Base-by-base conservation (phyloP, 2,797 vertebrate species). In the Hemitrygon akajei region DNA sequence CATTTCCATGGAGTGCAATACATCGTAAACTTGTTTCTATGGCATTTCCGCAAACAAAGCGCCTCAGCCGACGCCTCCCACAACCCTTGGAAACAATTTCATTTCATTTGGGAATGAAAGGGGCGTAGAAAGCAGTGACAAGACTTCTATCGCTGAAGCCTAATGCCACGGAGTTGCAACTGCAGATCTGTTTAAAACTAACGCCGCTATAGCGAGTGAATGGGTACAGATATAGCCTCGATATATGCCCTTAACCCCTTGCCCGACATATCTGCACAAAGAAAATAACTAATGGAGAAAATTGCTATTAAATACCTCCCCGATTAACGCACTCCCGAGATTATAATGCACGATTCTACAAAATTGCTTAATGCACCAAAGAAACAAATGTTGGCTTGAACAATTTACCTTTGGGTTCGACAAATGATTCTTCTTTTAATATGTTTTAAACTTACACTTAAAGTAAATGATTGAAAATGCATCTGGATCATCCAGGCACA, bases 11-110 rank as follows among this genome's bases (percentile, higher is more conserved):
- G 89, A 27, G 73, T 25, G 25, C 12, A 47, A 22, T 25, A 75
- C 40, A 92, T 40, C 66, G 91, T 16, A 37, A 63, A 66, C 25
- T 75, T 75, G 71, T 56, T 92, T 92, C 60, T 73, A 30, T 92
- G 37, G 69, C 22, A 73, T 92, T 75, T 71, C 91, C 91, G 37
- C 89, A 91, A 71, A 71, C 89, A 91, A 91, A 69, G 34, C 66
- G 63, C 66, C 30, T 18, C n/a, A 14, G 30, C 27, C 56, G 4
- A 16, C 47, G 81, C 81, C 81, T 58, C 22, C 47, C 22, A 84
- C 81, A 58, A 58, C 7, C 30, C 30, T 34, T 37, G n/a, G 86
- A 89, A 87, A 89, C 58, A 89, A 89, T 60, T 86, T 10, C 58
- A n/a, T 87, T 63, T 63, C 58, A 89, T 66, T 63, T 66, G 86